phyloP scores from a whole-genome alignment of 2,888 invertebrate genomes.

The Andrena camellia region DNA sequence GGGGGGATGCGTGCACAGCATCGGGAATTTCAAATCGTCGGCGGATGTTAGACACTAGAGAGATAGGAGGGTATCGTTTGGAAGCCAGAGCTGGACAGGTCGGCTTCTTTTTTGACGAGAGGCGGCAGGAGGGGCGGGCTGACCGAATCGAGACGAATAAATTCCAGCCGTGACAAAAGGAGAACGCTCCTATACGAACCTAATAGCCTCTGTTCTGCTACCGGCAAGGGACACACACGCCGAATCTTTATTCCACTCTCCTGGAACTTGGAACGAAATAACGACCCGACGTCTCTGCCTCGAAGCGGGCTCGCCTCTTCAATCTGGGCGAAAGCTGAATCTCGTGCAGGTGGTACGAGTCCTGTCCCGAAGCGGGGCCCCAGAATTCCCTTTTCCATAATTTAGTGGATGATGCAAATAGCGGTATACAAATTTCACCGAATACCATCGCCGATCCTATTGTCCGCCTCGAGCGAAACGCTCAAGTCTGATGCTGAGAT shows the following conservation, averaged over 20 bases:
- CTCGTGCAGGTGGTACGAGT: constrained; percentile 62
- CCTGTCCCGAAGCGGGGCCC: constrained; percentile 31
- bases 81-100: constrained; percentile 61
- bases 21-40: constrained; percentile 69
- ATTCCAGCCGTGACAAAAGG: constrained; percentile 75
- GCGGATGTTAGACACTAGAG: constrained; percentile 56
- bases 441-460: constrained; percentile 16
- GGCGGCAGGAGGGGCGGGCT: constrained; percentile 64
- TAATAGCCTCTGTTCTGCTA: constrained; percentile 72
- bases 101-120: constrained; percentile 76
- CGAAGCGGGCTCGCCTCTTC: constrained; percentile 54
- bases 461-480: constrained; percentile 1
- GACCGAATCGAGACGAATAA: constrained; percentile 74
- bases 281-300: constrained; percentile 63
- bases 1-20: constrained; percentile 42
- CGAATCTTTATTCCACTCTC: constrained; percentile 69
- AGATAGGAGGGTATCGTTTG: constrained; percentile 59
- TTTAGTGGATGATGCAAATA: constrained; percentile 52
- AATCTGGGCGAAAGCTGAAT: constrained; percentile 63
- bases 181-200: constrained; percentile 74
- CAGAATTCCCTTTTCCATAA: constrained; percentile 52
- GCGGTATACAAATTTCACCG: constrained; percentile 41
- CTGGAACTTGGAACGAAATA: constrained; percentile 70
- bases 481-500: not conserved
- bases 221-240: constrained; percentile 63